Conservation (phyloP, 1,140 invertebrate species). For the Zaprionus africanus region DNA sequence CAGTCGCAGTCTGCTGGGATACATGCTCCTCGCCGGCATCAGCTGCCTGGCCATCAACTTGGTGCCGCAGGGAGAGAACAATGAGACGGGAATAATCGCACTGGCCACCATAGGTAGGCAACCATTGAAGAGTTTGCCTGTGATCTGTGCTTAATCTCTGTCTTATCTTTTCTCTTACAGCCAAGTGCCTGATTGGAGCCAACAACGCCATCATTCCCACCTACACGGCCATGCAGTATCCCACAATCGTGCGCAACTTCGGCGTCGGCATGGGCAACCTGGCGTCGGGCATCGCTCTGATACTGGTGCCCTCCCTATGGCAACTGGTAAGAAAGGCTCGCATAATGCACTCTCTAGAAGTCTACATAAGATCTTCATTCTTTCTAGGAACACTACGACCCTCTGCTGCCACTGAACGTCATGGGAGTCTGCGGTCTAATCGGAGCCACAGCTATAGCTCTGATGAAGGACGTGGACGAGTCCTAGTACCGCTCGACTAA, state of each 20-base stretch:
- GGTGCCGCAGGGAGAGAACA: constrained; percentile 82
- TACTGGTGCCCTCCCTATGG: constrained; percentile 90
- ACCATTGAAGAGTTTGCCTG: too few relatives aligned
- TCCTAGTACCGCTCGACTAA: constrained; percentile 2
- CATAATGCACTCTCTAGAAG: background rate
- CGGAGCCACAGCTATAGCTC: constrained; percentile 87
- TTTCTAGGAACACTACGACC: constrained; percentile 84
- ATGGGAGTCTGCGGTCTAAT: constrained; percentile 87
- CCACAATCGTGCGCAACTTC: constrained; percentile 89
- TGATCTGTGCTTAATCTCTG: background rate
- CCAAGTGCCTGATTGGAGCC: constrained; percentile 88
- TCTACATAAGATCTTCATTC: background rate
- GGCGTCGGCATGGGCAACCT: constrained; percentile 90
- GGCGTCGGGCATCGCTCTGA: constrained; percentile 88
- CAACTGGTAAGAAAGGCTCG: constrained; percentile 85
- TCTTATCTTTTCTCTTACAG: constrained; percentile 51
- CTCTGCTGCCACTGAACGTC: constrained; percentile 87
- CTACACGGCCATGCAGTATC: constrained; percentile 90
- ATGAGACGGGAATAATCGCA: constrained; percentile 85
- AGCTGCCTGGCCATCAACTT: constrained; percentile 87
- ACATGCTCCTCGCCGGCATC: constrained; percentile 87
- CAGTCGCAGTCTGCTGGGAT: constrained; percentile 87
- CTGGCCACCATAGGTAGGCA: constrained; percentile 86
- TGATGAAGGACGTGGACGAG: constrained; percentile 82
- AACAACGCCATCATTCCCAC: constrained; percentile 90